Percentiles rank a stretch among this genome's conserved stretches.
These are phyloP conservation scores for Zaprionus davidi DNA, from an alignment of 1,140 invertebrate species.

Conservation along the genomic window DNA sequence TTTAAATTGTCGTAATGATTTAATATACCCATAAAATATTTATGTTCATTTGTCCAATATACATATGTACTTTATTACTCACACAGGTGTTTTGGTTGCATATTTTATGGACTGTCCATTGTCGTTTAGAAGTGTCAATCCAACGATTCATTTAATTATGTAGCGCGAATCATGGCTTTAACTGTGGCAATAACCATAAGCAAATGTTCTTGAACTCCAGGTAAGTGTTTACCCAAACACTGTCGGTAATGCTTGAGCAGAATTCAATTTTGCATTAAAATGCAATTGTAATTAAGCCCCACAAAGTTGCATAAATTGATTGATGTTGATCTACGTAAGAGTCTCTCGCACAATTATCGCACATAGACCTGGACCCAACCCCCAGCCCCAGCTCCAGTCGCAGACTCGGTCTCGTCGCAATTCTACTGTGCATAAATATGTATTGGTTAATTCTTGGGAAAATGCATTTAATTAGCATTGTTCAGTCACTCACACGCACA, in stretches of 20 bases:
- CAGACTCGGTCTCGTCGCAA: not conserved
- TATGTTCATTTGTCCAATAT: too few species aligned
- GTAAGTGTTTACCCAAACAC: conserved; percentile 52
- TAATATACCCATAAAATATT: not conserved
- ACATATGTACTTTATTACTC: not conserved
- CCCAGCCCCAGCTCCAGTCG: not conserved
- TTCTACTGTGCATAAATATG: conserved; percentile 1
- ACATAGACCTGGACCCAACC: not conserved
- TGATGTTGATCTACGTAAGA: conserved; percentile 7
- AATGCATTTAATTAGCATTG: conserved; percentile 32
- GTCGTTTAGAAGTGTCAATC: not conserved
- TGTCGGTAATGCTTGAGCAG: conserved; percentile 8
- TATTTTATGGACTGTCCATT: conserved; percentile 4
- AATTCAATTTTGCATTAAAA: conserved; percentile 48
- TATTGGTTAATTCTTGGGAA: conserved; percentile 19
- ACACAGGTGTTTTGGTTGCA: not conserved
- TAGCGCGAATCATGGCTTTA: conserved; percentile 10
- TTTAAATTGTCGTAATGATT: not conserved
- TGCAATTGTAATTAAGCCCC: conserved; percentile 63
- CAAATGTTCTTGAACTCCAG: conserved; percentile 63
- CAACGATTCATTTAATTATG: not conserved
- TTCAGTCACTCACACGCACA: not conserved
- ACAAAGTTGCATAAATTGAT: conserved; percentile 39
- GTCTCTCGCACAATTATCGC: conserved; percentile 5
- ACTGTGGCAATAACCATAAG: conserved; percentile 73